Evolutionary conservation across 2,797 vertebrate species (phyloP), one percentile per base, ranked within the genome.

Genomic region (Poecilia gillii): DNA sequence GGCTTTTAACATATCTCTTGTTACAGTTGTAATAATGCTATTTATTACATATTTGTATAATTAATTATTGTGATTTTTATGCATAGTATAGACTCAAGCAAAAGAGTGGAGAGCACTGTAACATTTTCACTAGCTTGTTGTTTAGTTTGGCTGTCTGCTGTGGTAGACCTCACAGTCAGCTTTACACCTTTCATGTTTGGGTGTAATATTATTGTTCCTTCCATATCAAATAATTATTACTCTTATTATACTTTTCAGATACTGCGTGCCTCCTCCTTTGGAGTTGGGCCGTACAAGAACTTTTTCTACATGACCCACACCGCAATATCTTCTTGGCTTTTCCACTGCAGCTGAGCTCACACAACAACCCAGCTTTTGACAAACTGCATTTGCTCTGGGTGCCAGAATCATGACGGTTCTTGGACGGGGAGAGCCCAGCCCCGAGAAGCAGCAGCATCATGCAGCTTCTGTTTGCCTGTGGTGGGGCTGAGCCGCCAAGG

Each of bases 401-500:
- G 86, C 86, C 91, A 92, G 89, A 86, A 90, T 87, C 77, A 95
- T 94, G 93, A 92, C 86, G 85, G 51, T 85, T 90, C 89, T 90
- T 11, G 84, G 87, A 86, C 80, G 79, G 68, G 91, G 89, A 86
- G 89, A 92, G 78, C 91, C 90, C 82, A 93, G 87, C 78, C 92
- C 92, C 85, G 91, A 91, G 88, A 79, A 90, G 88, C 87, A 82
- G 90, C 92, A 92, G 91, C 91, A 86, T 86, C 80, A 73, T 90
- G 89, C 83, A 85, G 81, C 84, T 75, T 91, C 78, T 76, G 83
- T 87, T 79, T 71, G 75, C 72, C 83, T 92, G 84, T 92, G 87
- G 91, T 79, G 89, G 76, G 83, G 79, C 74, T 74, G 76, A 88
- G 90, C 86, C 81, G 86, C 79, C 85, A 85, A 88, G 86, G 77